Conservation (phyloP, 2,888 invertebrate genomes). For the Xylocampa areola region DNA sequence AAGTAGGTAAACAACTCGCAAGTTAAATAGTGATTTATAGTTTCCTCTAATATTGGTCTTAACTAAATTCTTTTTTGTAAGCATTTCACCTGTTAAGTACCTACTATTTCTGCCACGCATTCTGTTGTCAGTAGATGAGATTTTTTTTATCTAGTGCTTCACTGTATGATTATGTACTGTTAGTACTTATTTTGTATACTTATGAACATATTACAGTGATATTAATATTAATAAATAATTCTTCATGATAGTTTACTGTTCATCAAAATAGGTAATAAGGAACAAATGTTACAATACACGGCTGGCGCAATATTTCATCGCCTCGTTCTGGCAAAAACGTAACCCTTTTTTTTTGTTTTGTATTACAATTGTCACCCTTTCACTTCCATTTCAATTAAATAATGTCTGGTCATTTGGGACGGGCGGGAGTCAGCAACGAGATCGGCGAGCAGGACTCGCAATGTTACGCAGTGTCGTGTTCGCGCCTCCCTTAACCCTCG, state of each 20-base stretch:
- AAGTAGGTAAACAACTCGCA: constrained; percentile 78
- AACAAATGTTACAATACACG: constrained; percentile 88
- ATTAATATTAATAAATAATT: constrained; percentile 26
- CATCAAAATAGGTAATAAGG: constrained; percentile 69
- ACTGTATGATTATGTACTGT: neutral
- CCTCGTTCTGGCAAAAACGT: constrained; percentile 79
- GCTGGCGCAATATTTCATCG: constrained; percentile 88
- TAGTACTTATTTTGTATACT: neutral
- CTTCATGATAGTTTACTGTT: constrained; percentile 33
- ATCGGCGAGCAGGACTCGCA: constrained; percentile 43
- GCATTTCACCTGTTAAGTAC: constrained; percentile 65
- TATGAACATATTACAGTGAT: neutral
- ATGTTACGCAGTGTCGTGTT: constrained; percentile 71
- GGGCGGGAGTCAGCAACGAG: constrained; percentile 71
- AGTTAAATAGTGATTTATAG: constrained; percentile 77
- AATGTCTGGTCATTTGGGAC: constrained; percentile 90
- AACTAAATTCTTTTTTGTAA: constrained; percentile 67
- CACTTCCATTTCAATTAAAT: constrained; percentile 89
- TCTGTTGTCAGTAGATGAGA: neutral
- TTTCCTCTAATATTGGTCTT: constrained; percentile 32
- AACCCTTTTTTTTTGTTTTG: constrained; percentile 88
- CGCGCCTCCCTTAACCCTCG: constrained; percentile 80
- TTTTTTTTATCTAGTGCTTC: neutral
- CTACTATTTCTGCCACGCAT: constrained; percentile 33
- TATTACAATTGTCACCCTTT: constrained; percentile 90